Base-by-base conservation (phyloP, 2,888 invertebrate genomes). In the Cremastobaeus sp. region DNA sequence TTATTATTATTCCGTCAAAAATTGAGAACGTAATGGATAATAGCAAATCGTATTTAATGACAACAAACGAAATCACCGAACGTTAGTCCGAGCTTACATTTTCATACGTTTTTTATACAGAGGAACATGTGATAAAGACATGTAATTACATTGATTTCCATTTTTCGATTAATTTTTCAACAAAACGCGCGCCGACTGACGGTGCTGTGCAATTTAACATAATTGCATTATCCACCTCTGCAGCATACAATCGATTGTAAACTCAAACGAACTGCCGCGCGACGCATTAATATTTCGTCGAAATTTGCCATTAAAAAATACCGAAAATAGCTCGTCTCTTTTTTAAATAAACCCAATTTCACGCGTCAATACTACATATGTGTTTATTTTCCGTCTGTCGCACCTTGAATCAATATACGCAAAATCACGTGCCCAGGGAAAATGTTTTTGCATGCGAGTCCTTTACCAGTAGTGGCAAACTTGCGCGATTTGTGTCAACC, bases 121-220 rank as follows among this genome's bases (percentile, higher is more conserved):
- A 6, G 25, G 8, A 17, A 12, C 17, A 14, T 37, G 15, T 37
- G 37, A 37, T 18, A 37, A 37, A 37, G 37, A 37, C 17, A n/a
- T 17, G 17, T 37, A 37, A 37, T 37, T 37, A 37, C 37, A 37
- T 17, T 17, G 37, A 17, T 37, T 37, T 37, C 15, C 5, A 25
- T 25, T 54, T 54, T 39, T 39, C 54, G n/a, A n/a, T n/a, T n/a
- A n/a, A n/a, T n/a, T 25, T 3, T 8, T 5, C 25, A 25, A 25
- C 25, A 25, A 25, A 3, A 8, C 8, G 4, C 4, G 25, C 8
- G 25, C 25, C 8, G 25, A 5, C 8, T 8, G 25, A 25, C 25
- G 25, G 25, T 25, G 25, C 25, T 5, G 8, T 25, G 25, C 25
- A 25, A 25, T 25, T 25, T 8, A 8, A 25, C 25, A 8, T 25